Conservation (phyloP, 2,797 vertebrate species). For the Tapera naevia region DNA sequence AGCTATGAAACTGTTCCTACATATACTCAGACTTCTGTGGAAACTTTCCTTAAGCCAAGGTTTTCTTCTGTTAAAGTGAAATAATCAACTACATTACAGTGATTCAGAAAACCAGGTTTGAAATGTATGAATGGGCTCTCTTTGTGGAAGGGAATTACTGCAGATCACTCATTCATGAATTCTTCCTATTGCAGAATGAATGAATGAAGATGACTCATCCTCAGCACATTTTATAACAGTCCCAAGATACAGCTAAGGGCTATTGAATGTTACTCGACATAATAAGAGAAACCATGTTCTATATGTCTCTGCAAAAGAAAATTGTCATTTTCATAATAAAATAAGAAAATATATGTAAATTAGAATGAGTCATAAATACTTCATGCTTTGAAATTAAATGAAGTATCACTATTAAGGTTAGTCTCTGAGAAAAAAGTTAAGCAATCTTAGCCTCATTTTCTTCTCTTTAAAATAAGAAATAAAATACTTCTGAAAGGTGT, state of each 20-base stretch:
- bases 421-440: conserved; percentile 34
- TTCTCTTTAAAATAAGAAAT: conserved; percentile 10
- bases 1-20: not conserved
- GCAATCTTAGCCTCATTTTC: conserved; percentile 7
- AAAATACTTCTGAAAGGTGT: not conserved
- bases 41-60: conserved; percentile 32
- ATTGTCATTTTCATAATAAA: conserved; percentile 57
- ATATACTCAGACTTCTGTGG: conserved; percentile 22
- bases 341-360: conserved; percentile 68
- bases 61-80: conserved; percentile 54
- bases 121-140: conserved; percentile 66
- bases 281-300: conserved; percentile 67
- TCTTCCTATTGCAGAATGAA: conserved; percentile 57
- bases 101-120: conserved; percentile 57
- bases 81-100: conserved; percentile 58
- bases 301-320: conserved; percentile 66
- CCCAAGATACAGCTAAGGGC: conserved; percentile 66
- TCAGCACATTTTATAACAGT: conserved; percentile 59
- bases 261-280: conserved; percentile 73
- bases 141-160: conserved; percentile 70
- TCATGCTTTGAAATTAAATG: conserved; percentile 63
- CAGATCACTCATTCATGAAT: conserved; percentile 75
- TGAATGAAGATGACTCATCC: conserved; percentile 74
- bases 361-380: conserved; percentile 68
- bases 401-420: conserved; percentile 49